These are phyloP conservation scores for Astyanax mexicanus DNA, from an alignment of 2,797 vertebrate species.

Conservation along the genomic window DNA sequence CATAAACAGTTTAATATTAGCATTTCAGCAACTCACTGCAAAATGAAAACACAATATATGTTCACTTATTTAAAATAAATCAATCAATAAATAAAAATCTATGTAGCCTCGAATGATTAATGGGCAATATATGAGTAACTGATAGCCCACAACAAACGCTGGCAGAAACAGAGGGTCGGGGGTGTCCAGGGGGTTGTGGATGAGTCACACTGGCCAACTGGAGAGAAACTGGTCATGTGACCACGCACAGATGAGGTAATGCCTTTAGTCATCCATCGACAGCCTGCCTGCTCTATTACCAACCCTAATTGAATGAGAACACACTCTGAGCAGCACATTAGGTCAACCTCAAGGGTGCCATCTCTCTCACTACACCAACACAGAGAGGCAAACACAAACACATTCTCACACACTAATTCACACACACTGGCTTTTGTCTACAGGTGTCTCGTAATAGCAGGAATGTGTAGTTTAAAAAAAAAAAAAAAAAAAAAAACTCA, in stretches of 20 bases:
- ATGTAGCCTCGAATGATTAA: neutral
- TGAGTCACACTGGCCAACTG: constrained; percentile 61
- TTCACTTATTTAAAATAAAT: neutral
- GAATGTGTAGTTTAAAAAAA: constrained; percentile 41
- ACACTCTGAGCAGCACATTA: constrained; percentile 55
- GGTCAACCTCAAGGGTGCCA: constrained; percentile 62
- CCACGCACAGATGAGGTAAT: constrained; percentile 81
- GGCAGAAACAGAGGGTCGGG: neutral
- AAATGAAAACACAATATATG: too few species aligned
- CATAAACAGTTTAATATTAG: too few species aligned
- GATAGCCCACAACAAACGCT: constrained; percentile 2
- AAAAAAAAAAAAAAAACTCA: too few species aligned
- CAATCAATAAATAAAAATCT: neutral
- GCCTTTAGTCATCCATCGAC: constrained; percentile 72
- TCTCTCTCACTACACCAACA: constrained; percentile 59
- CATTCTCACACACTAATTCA: too few species aligned
- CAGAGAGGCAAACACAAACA: constrained; percentile 18
- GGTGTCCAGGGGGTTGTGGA: neutral
- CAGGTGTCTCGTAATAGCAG: constrained; percentile 42
- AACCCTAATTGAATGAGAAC: constrained; percentile 67
- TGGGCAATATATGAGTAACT: neutral
- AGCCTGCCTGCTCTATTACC: constrained; percentile 73
- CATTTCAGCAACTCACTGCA: too few species aligned
- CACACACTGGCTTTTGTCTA: constrained; percentile 17
- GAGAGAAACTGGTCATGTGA: constrained; percentile 56